These are phyloP conservation scores for Notechis scutatus DNA, from an alignment of 2,113 vertebrate species.

Conservation along the genomic window DNA sequence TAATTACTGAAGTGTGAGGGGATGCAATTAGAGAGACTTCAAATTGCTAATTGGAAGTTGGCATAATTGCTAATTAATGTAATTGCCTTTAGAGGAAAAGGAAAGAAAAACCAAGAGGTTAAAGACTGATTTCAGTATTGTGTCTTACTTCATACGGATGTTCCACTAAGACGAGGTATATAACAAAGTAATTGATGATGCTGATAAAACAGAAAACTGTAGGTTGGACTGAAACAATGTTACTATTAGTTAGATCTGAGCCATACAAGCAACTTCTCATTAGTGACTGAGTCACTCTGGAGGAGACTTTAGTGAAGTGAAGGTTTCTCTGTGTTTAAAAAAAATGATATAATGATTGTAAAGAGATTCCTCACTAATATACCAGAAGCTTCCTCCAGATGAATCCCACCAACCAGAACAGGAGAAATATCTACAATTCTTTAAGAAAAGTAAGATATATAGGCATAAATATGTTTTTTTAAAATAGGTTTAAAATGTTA, in stretches of 20 bases:
- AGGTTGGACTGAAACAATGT: not conserved
- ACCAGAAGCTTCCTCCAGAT: not conserved
- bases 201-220: not conserved
- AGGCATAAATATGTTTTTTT: not conserved
- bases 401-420: not conserved
- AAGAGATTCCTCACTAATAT: not conserved
- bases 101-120: constrained; percentile 4
- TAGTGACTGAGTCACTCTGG: not conserved
- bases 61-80: constrained; percentile 26
- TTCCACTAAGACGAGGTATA: not conserved
- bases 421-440: not conserved
- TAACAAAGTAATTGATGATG: not conserved
- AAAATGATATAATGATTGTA: not conserved
- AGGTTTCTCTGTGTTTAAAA: not conserved
- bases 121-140: not conserved
- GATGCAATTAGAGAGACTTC: constrained; percentile 10
- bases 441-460: not conserved
- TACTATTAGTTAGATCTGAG: not conserved
- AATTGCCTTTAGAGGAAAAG: constrained; percentile 11
- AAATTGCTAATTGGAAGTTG: constrained; percentile 27
- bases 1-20: constrained; percentile 2
- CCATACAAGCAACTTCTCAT: not conserved
- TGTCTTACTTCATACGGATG: not conserved
- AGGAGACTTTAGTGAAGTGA: not conserved
- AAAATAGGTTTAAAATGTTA: not conserved